These are phyloP conservation scores for Pentalonia nigronervosa DNA, from an alignment of 1,140 invertebrate species.

Conservation along the genomic window DNA sequence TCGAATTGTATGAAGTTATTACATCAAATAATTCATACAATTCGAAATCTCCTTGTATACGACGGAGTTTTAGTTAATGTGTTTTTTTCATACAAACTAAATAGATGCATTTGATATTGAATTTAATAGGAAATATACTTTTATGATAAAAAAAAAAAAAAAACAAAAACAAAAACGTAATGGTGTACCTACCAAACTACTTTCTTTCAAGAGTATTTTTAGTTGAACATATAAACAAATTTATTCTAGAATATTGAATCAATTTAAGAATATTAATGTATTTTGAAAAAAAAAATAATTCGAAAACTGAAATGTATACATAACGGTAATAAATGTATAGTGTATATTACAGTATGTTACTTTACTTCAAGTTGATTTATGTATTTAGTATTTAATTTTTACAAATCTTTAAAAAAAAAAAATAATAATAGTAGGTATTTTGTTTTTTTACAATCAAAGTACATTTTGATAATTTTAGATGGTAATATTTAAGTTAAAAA, in stretches of 20 bases:
- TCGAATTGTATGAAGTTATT: not conserved
- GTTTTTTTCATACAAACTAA: not conserved
- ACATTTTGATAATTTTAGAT: not conserved
- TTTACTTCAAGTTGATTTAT: not conserved
- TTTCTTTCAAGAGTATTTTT: not conserved
- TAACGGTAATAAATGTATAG: not conserved
- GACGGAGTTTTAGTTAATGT: not conserved
- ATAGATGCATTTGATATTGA: not conserved
- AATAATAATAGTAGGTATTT: too few species aligned
- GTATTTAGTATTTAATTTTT: not conserved
- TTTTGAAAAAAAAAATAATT: not conserved
- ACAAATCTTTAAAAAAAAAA: not conserved
- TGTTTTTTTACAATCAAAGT: not conserved
- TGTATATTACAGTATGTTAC: not conserved
- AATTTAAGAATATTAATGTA: not conserved
- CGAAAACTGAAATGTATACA: not conserved
- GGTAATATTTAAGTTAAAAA: too few species aligned
- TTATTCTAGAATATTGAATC: not conserved
- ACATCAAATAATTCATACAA: conserved; percentile 8
- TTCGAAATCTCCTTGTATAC: not conserved
- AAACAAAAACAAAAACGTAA: not conserved
- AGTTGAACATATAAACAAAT: not conserved
- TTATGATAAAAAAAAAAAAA: conserved; percentile 7
- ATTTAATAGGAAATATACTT: not conserved
- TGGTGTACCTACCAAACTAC: not conserved